Percentiles rank a stretch among this genome's conserved stretches.
Conservation (phyloP, 2,888 invertebrate genomes). For the Blera fallax region DNA sequence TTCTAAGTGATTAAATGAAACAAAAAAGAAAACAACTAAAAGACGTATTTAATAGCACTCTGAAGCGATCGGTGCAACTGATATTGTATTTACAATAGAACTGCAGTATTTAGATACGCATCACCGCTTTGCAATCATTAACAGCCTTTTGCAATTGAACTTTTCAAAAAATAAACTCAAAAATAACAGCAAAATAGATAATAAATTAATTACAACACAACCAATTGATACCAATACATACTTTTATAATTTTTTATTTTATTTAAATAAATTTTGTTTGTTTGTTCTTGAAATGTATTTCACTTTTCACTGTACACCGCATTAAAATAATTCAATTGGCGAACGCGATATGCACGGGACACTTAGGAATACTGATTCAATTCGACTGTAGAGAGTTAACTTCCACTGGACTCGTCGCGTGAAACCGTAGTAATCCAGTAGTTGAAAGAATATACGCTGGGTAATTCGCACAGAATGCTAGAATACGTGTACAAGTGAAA, state of each 20-base stretch:
- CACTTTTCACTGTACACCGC: background rate
- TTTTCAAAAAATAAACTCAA: background rate
- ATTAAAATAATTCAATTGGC: background rate
- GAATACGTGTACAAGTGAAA: conserved; percentile 52
- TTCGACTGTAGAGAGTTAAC: conserved; percentile 1
- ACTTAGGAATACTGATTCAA: conserved; percentile 18
- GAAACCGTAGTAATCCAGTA: background rate
- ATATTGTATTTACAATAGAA: no score
- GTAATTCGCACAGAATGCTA: conserved; percentile 1
- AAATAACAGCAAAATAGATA: background rate
- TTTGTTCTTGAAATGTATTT: background rate
- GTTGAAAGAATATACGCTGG: background rate
- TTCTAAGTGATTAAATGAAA: no score
- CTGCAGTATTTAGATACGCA: no score
- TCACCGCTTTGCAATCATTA: background rate
- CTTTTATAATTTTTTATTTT: background rate
- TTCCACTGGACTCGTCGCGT: conserved; percentile 20
- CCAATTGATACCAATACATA: background rate
- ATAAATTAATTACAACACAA: background rate
- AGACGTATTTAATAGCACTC: no score
- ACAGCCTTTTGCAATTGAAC: background rate
- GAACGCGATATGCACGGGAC: conserved; percentile 23
- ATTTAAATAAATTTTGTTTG: background rate
- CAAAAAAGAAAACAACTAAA: no score
- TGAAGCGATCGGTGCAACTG: no score